Evolutionary conservation across 92 coral and sea anemone genomes (phyloP).

Genomic region (Palythoa grandis): DNA sequence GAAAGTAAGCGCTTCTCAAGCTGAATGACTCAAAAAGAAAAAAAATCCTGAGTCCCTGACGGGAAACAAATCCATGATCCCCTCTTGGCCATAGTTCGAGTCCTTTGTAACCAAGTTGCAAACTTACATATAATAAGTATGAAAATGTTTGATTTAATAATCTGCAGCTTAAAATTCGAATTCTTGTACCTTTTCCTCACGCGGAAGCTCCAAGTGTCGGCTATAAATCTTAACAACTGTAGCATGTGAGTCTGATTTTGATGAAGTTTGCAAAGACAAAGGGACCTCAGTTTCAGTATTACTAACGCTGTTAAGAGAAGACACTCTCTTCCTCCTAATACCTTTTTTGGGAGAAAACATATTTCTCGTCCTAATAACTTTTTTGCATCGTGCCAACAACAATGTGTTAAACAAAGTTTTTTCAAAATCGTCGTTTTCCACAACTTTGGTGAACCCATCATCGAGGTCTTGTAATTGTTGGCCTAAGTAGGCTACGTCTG

Average conservation of each 20-base stretch:
- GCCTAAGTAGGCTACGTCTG: conserved; percentile 25
- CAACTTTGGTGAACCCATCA: conserved; percentile 25
- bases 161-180: not conserved
- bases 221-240: conserved; percentile 7
- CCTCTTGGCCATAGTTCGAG: too few relatives aligned
- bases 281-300: not conserved
- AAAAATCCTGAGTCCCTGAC: too few relatives aligned
- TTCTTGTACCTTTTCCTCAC: conserved; percentile 3
- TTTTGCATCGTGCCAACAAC: conserved; percentile 32
- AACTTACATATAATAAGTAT: too few relatives aligned
- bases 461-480: conserved; percentile 26
- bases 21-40: too few relatives aligned
- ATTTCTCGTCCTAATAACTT: not conserved
- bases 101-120: too few relatives aligned
- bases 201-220: conserved; percentile 21
- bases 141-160: too few relatives aligned
- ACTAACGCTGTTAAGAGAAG: not conserved
- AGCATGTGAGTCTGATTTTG: not conserved
- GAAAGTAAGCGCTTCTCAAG: too few relatives aligned
- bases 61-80: too few relatives aligned
- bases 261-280: not conserved
- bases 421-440: conserved; percentile 30
- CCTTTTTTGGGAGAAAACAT: not conserved
- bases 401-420: not conserved
- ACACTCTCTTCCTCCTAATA: not conserved